A percentile compares a stretch with the other conserved stretches of the same genome.
phyloP scores from a whole-genome alignment of 2,888 invertebrate species.

The Pachymerium ferrugineum region DNA sequence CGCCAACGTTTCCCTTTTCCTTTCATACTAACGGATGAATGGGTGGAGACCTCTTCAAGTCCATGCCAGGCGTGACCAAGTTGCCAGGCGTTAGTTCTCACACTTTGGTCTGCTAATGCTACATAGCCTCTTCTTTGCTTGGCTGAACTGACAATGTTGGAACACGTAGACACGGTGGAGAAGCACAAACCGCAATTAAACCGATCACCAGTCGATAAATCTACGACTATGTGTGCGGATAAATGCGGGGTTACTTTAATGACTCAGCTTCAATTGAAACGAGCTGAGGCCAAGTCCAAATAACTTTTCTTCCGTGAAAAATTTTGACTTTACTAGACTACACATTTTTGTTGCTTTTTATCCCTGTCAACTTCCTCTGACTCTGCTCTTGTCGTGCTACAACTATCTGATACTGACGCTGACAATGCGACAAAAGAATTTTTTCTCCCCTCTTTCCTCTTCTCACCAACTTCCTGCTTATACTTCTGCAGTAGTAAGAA shows the following conservation, averaged over 20 bases:
- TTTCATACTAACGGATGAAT: constrained; percentile 11
- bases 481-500: background rate
- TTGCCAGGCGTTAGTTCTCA: constrained; percentile 9
- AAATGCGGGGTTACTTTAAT: background rate
- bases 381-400: too few species aligned
- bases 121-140: constrained; percentile 3
- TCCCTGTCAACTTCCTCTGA: too few species aligned
- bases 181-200: constrained; percentile 24
- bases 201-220: constrained; percentile 10
- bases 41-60: constrained; percentile 15
- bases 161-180: background rate
- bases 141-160: background rate
- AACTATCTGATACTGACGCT: too few species aligned
- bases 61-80: constrained; percentile 19
- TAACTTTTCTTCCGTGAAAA: too few species aligned
- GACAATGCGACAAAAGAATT: background rate
- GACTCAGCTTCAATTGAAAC: too few species aligned
- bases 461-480: background rate
- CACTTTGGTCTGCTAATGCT: constrained; percentile 2
- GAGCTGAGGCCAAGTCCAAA: too few species aligned
- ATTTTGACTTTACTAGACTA: too few species aligned
- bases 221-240: background rate
- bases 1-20: constrained; percentile 8
- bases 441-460: background rate
- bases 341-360: too few species aligned